A percentile compares a stretch with the other conserved stretches of the same genome.
Conservation (phyloP, 30 jellyfish, hydroid and myxozoan genomes). For the Aurelia aurita region DNA sequence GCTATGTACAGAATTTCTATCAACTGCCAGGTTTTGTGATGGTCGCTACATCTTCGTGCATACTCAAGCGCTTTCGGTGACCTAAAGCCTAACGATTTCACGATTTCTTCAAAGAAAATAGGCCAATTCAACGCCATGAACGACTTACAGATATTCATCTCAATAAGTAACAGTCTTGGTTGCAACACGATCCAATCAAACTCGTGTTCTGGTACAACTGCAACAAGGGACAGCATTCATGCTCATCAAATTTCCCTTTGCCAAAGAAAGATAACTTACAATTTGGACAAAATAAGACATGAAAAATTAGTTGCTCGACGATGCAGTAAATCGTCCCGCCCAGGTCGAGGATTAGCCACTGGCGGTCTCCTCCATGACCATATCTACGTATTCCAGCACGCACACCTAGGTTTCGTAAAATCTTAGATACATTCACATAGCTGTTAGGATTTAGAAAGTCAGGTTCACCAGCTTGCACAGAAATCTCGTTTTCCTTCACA, state of each 20-base stretch:
- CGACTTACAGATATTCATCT: slow-evolving; percentile 22
- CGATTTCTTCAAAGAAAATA: slow-evolving; percentile 18
- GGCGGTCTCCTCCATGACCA: slow-evolving; percentile 11
- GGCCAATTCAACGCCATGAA: slow-evolving; percentile 38
- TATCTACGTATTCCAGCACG: slow-evolving; percentile 43
- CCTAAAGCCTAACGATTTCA: not conserved
- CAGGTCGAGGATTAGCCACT: slow-evolving; percentile 13
- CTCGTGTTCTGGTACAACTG: slow-evolving; percentile 9
- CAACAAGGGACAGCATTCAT: slow-evolving; percentile 25
- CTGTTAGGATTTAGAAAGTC: slow-evolving; percentile 27
- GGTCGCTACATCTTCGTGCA: slow-evolving; percentile 21
- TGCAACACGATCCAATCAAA: slow-evolving; percentile 48
- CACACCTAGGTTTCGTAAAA: slow-evolving; percentile 28
- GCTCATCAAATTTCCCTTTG: not conserved
- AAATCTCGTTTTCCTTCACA: not conserved
- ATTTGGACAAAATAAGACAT: not conserved
- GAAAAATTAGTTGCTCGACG: slow-evolving; percentile 11
- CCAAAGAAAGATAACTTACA: not conserved
- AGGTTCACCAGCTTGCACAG: slow-evolving; percentile 39
- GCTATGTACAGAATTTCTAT: slow-evolving; percentile 6
- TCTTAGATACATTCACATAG: slow-evolving; percentile 6
- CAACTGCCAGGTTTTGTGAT: slow-evolving; percentile 34
- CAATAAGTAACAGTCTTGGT: slow-evolving; percentile 34
- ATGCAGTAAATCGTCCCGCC: slow-evolving; percentile 29
- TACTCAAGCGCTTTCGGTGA: slow-evolving; percentile 13